Evolutionary conservation across 2,113 vertebrate genomes (phyloP), one percentile per base, ranked within the genome.

Genomic region (Lepus timidus): DNA sequence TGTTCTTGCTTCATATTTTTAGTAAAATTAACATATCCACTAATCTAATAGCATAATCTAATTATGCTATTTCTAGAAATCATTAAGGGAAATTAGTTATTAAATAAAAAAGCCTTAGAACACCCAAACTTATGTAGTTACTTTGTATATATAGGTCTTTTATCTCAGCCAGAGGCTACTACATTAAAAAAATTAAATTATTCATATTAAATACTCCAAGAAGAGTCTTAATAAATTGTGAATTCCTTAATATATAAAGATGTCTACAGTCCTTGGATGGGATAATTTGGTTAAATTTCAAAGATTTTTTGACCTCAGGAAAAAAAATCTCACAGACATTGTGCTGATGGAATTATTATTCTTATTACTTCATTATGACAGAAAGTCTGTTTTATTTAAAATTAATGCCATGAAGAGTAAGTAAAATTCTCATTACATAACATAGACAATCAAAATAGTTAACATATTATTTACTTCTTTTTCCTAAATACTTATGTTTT

Each of bases 221-320:
- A n/a, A 27, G 12, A 51, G 52, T 86, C 61, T 85, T 75, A 70
- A 61, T 7, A 93, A 49, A 1, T 95, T 78, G 6, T 44, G 51
- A 84, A 16, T n/a, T 49, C 22, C 75, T 91, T 29, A 16, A 23
- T 90, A 95, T 93, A 94, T 89, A 25, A 71, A 83, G 44, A 64
- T 23, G 8, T 6, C 2, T 58, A n/a, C 29, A 79, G 17, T 82
- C 9, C 71, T 86, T 67, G n/a, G 44, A 87, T 51, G 19, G 0
- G 6, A 68, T 55, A 5, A 80, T 31, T 91, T 64, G 23, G 12
- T 85, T 88, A 92, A 90, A 85, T 94, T 96, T 70, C 16, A 65
- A 83, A 90, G 22, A 49, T 78, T 25, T 90, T 49, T 94, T 90
- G 10, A 27, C 27, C 10, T 92, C 29, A 12, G 39, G 70, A 49